phyloP scores from a whole-genome alignment of 2,888 invertebrate genomes.

The Acholoe squamosa region DNA sequence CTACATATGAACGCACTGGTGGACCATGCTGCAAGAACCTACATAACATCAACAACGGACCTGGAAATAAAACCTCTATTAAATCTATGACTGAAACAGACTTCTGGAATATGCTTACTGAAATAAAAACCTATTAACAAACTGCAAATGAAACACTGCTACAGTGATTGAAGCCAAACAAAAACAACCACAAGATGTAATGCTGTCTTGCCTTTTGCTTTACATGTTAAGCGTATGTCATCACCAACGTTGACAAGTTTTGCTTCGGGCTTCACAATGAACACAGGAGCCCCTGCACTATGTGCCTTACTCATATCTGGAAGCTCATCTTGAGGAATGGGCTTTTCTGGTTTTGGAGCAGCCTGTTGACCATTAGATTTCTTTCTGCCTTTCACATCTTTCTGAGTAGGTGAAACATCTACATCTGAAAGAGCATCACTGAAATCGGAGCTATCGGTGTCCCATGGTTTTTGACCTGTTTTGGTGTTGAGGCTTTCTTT shows the following conservation, averaged over 20 bases:
- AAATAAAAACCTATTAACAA: not conserved
- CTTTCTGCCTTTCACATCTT: not conserved
- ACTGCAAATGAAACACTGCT: constrained; percentile 16
- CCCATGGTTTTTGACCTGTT: constrained; percentile 38
- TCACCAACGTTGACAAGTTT: constrained; percentile 35
- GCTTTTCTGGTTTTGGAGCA: not conserved
- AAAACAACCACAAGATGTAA: not conserved
- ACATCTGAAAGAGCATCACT: not conserved
- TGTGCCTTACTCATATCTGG: not conserved
- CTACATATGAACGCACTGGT: not conserved
- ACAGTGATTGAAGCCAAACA: not conserved
- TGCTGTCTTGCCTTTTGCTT: constrained; percentile 48
- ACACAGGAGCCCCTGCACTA: constrained; percentile 22
- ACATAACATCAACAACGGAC: not conserved
- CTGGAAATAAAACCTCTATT: constrained; percentile 6
- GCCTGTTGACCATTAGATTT: not conserved
- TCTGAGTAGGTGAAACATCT: not conserved
- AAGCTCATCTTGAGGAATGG: not conserved
- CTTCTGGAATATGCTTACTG: too few species aligned
- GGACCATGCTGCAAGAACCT: constrained; percentile 12
- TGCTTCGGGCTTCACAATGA: constrained; percentile 27
- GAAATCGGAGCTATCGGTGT: constrained; percentile 25
- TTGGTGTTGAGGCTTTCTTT: constrained; percentile 10
- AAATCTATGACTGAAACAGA: constrained; percentile 12
- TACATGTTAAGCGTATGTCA: constrained; percentile 18